Conservation (phyloP, 2,888 invertebrate species). For the Apamea epomidion region DNA sequence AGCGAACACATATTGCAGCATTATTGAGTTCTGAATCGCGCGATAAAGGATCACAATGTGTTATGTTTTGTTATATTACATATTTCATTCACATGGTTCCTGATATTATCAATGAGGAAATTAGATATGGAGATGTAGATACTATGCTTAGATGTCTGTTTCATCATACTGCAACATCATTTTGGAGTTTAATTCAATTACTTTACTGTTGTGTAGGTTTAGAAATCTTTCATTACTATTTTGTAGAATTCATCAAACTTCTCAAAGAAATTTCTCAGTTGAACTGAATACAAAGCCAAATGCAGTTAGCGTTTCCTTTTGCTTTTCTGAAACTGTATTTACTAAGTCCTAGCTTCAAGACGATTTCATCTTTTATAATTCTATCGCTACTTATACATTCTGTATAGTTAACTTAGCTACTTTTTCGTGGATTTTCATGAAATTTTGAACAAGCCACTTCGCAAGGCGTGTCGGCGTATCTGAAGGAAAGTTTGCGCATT, state of each 20-base stretch:
- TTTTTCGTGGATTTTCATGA: slow-evolving; percentile 72
- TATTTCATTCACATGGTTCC: slow-evolving; percentile 42
- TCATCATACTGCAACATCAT: not conserved
- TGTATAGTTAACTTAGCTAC: slow-evolving; percentile 63
- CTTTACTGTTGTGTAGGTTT: not conserved
- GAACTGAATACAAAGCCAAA: slow-evolving; percentile 20
- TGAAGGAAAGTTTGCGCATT: slow-evolving; percentile 81
- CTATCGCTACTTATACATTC: slow-evolving; percentile 49
- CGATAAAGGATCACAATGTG: slow-evolving; percentile 48
- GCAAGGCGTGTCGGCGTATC: slow-evolving; percentile 71
- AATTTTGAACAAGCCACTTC: slow-evolving; percentile 75
- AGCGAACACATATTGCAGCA: slow-evolving; percentile 49
- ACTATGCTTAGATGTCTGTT: not conserved
- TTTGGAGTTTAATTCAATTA: not conserved
- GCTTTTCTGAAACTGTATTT: slow-evolving; percentile 9
- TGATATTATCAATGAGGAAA: slow-evolving; percentile 39
- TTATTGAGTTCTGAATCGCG: slow-evolving; percentile 45
- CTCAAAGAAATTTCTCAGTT: slow-evolving; percentile 27
- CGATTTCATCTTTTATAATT: slow-evolving; percentile 45
- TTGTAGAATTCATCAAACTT: slow-evolving; percentile 17
- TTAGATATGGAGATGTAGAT: slow-evolving; percentile 7
- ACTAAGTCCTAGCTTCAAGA: slow-evolving; percentile 13
- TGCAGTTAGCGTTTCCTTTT: slow-evolving; percentile 14
- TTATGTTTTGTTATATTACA: no score
- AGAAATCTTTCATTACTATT: not conserved